Percentiles rank a stretch among this genome's conserved stretches.
These are phyloP conservation scores for Pseudachorutes palmiensis DNA, from an alignment of 1,140 invertebrate species.

Conservation along the genomic window DNA sequence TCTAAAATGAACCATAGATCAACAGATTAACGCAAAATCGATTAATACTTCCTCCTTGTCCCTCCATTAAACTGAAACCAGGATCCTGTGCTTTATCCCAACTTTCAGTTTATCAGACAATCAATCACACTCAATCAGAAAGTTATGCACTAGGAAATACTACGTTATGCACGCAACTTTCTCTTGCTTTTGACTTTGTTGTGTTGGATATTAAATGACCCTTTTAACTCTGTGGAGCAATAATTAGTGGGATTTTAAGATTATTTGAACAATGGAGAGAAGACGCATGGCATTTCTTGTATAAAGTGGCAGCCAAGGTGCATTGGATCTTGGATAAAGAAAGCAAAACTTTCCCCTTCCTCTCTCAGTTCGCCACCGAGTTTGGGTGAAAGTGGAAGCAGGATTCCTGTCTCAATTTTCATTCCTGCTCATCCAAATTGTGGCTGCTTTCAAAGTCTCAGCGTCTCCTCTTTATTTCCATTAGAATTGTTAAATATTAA, in stretches of 20 bases:
- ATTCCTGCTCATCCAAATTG: too few species aligned
- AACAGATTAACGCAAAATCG: not conserved
- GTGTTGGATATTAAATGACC: too few species aligned
- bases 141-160: not conserved
- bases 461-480: too few species aligned
- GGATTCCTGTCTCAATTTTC: too few species aligned
- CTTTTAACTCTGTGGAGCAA: too few species aligned
- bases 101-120: not conserved
- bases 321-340: not conserved
- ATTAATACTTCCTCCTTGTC: not conserved
- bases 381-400: not conserved
- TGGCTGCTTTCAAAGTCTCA: too few species aligned
- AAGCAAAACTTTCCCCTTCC: not conserved
- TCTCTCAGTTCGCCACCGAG: not conserved
- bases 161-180: not conserved
- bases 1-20: not conserved
- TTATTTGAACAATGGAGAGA: too few species aligned
- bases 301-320: too few species aligned
- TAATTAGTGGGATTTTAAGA: too few species aligned
- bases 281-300: too few species aligned
- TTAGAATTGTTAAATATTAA: too few species aligned
- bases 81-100: not conserved
- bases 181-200: not conserved
- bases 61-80: not conserved
- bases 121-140: not conserved